Conservation (phyloP, 1,140 invertebrate genomes). For the Stenopsyche tienmushanensis region DNA sequence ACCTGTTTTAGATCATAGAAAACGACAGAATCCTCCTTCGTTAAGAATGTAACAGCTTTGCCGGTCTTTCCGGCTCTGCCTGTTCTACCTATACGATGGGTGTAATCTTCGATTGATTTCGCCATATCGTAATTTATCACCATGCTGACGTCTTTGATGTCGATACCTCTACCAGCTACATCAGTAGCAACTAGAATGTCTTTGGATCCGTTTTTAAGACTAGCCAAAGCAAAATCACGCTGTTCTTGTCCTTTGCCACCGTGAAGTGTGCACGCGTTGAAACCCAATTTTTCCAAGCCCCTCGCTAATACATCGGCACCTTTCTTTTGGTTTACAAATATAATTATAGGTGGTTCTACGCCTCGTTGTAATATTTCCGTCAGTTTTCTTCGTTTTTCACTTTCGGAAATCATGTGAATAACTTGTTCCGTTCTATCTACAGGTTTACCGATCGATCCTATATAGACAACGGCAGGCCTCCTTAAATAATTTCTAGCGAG, state of each 20-base stretch:
- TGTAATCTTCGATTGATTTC: slow-evolving; percentile 98
- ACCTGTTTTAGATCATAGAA: slow-evolving; percentile 98
- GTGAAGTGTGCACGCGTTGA: slow-evolving; percentile 95
- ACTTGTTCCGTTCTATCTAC: slow-evolving; percentile 98
- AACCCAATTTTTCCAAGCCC: slow-evolving; percentile 95
- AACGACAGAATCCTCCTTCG: slow-evolving; percentile 92
- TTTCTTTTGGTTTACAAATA: slow-evolving; percentile 99
- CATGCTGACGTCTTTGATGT: slow-evolving; percentile 98
- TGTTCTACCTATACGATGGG: slow-evolving; percentile 98
- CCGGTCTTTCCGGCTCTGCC: slow-evolving; percentile 98
- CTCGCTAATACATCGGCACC: slow-evolving; percentile 97
- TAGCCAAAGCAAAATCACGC: slow-evolving; percentile 95
- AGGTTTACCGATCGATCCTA: slow-evolving; percentile 97
- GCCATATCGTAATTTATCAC: slow-evolving; percentile 99
- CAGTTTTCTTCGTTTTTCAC: slow-evolving; percentile 89
- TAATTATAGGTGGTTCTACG: slow-evolving; percentile 96
- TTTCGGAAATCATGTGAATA: slow-evolving; percentile 92
- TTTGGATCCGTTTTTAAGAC: slow-evolving; percentile 91
- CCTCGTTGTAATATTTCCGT: slow-evolving; percentile 84
- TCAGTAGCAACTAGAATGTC: slow-evolving; percentile 99
- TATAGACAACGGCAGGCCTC: slow-evolving; percentile 96
- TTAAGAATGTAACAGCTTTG: slow-evolving; percentile 93
- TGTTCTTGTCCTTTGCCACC: slow-evolving; percentile 99
- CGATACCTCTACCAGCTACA: slow-evolving; percentile 99
- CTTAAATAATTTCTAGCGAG: slow-evolving; percentile 93